A percentile compares a stretch with the other conserved stretches of the same genome.
Evolutionary conservation across 2,888 invertebrate genomes (phyloP).

Genomic region (Plagodis dolabraria): DNA sequence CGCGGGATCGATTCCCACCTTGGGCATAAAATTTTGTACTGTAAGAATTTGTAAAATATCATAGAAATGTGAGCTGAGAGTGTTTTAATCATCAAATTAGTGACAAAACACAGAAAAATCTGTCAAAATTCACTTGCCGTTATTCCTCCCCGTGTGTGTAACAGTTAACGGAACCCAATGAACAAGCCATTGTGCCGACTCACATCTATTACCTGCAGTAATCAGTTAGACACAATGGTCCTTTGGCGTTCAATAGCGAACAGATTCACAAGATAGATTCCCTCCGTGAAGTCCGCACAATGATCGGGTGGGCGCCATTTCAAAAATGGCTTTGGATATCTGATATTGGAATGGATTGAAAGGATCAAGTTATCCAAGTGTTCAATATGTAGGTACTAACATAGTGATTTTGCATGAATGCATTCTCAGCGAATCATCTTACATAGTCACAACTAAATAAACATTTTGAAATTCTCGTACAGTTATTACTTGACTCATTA

Average conservation of each 20-base stretch:
- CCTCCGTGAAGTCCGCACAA: slow-evolving; percentile 41
- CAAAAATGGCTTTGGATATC: slow-evolving; percentile 39
- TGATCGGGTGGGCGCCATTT: slow-evolving; percentile 40
- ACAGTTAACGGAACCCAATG: slow-evolving; percentile 43
- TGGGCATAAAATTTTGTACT: too few relatives aligned
- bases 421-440: too few relatives aligned
- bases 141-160: slow-evolving; percentile 14
- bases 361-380: background rate
- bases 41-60: too few relatives aligned
- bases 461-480: too few relatives aligned
- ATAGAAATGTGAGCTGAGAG: too few relatives aligned
- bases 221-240: slow-evolving; percentile 73
- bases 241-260: slow-evolving; percentile 60
- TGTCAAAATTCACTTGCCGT: background rate
- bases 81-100: too few relatives aligned
- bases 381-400: too few relatives aligned
- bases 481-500: too few relatives aligned
- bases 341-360: slow-evolving; percentile 28
- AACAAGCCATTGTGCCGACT: slow-evolving; percentile 61
- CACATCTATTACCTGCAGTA: slow-evolving; percentile 74
- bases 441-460: too few relatives aligned
- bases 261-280: slow-evolving; percentile 73
- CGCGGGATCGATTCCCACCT: too few relatives aligned
- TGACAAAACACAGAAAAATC: too few relatives aligned
- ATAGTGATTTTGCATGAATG: too few relatives aligned